Base-by-base conservation (phyloP, 2,113 vertebrate species). In the Tricholaema leucomelas region DNA sequence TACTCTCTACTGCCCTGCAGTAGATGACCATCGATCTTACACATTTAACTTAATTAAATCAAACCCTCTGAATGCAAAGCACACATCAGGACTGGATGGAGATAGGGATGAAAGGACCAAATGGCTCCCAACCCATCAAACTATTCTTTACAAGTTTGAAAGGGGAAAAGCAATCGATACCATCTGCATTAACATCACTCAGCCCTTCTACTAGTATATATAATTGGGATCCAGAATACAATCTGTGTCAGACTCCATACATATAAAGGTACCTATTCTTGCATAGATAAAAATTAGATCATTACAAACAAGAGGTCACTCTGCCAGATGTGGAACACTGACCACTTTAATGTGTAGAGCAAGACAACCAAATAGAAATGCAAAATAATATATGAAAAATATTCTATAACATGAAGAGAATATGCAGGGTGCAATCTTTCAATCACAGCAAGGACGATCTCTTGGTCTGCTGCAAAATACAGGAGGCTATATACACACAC, bases 21-120 rank as follows among this genome's bases (percentile, higher is more conserved):
- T 2, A 74, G n/a, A 9, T 6, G 4, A 65, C 31, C 59, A 94
- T 23, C 14, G 7, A 88, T 76, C 36, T 40, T 59, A 36, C 24
- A 42, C 86, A 72, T 75, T 86, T 75, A 87, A 85, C 36, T 79
- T 87, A 81, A 90, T 90, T 88, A 88, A 88, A 94, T 56, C 63
- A 93, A 95, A 76, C 35, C 55, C 60, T 64, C 80, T 63, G 59
- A 46, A 35, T 58, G 23, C 25, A 95, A 73, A 85, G 79, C 55
- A 59, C 8, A 27, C 25, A 46, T 40, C 74, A 87, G 44, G 52
- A 44, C 61, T 65, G 59, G 54, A 59, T 31, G 24, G 33, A 81
- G 60, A 67, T 12, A 19, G 11, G 52, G 67, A 65, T 69, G 40
- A 73, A 91, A 85, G 56, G 48, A 73, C 52, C 63, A 86, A 86